phyloP scores from a whole-genome alignment of 2,888 invertebrate genomes.

The Conus canariensis region DNA sequence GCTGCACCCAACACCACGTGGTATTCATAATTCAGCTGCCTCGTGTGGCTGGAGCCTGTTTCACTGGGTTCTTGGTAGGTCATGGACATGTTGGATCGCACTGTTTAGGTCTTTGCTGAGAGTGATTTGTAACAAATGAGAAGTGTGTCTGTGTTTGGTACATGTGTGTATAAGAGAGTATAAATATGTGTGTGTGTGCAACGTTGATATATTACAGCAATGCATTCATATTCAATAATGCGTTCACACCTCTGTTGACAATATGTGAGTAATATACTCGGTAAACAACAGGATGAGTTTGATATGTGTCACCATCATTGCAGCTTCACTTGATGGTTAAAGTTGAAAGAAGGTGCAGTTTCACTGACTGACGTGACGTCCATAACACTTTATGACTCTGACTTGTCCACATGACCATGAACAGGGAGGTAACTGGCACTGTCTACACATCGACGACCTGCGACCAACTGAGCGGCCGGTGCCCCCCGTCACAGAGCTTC shows the following conservation, averaged over 20 bases:
- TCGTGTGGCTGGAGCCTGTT: slow-evolving; percentile 66
- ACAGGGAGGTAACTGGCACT: slow-evolving; percentile 73
- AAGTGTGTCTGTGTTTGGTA: neutral
- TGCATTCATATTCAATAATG: no score
- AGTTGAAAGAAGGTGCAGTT: neutral
- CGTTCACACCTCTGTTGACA: no score
- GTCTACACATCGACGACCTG: slow-evolving; percentile 74
- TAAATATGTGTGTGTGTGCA: no score
- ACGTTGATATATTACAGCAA: no score
- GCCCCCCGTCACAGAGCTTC: slow-evolving; percentile 59
- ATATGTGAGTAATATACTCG: no score
- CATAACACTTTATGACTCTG: no score
- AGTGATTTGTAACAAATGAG: neutral
- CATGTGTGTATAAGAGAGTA: neutral
- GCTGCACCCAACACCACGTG: slow-evolving; percentile 58
- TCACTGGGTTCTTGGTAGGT: slow-evolving; percentile 71
- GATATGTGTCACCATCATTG: no score
- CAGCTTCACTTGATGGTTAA: no score
- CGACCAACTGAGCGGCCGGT: slow-evolving; percentile 53
- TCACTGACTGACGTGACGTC: neutral
- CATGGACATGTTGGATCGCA: no score
- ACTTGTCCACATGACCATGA: no score
- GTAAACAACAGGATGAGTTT: no score
- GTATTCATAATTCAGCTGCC: slow-evolving; percentile 72
- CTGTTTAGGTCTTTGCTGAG: neutral